Conservation (phyloP, 2,888 invertebrate genomes). For the Agrotis clavis region DNA sequence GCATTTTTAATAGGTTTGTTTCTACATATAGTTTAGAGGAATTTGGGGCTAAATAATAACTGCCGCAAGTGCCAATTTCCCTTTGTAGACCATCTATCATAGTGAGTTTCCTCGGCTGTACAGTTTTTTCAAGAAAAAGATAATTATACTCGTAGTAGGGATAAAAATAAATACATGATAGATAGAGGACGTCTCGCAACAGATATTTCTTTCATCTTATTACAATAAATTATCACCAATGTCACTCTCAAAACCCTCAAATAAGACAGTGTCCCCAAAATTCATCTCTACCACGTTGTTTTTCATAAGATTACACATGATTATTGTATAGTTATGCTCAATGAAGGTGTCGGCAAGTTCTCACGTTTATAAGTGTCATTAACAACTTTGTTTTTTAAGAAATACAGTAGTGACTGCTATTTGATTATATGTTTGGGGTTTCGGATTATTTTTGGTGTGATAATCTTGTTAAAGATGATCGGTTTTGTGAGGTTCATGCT, state of each 20-base stretch:
- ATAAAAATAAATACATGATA: no score
- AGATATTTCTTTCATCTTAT: no score
- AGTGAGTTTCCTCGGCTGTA: no score
- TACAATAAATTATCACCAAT: background rate
- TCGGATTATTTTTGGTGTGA: background rate
- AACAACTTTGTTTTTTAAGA: conserved; percentile 42
- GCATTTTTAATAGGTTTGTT: no score
- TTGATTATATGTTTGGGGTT: conserved; percentile 48
- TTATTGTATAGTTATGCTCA: conserved; percentile 50
- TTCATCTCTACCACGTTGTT: conserved; percentile 1
- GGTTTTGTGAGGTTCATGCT: conserved; percentile 12
- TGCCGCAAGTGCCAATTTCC: no score
- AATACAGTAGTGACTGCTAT: conserved; percentile 44
- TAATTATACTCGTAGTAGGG: no score
- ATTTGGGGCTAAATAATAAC: no score
- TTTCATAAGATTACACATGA: conserved; percentile 51
- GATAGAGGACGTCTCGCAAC: no score
- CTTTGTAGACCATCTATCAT: no score
- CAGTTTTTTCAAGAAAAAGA: no score
- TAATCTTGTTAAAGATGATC: conserved; percentile 12
- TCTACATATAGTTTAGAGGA: no score
- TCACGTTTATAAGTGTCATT: conserved; percentile 56
- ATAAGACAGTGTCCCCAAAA: conserved; percentile 11
- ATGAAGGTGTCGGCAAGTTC: conserved; percentile 54
- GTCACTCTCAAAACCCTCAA: background rate